Evolutionary conservation across 1,140 invertebrate genomes (phyloP).

Genomic region (Leptinotarsa undecemlineata): DNA sequence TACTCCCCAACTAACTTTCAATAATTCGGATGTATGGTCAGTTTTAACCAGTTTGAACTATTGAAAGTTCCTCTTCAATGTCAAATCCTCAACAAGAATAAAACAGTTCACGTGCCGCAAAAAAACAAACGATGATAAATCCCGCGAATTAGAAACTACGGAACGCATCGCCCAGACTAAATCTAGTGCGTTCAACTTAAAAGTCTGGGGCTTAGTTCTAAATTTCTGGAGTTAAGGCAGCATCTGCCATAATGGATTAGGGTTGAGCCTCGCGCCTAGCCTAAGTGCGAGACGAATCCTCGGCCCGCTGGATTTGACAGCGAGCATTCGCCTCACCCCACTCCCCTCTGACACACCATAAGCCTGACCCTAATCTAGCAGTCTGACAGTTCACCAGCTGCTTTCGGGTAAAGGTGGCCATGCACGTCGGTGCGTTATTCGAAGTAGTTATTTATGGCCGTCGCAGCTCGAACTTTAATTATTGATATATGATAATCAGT

Average conservation of each 20-base stretch:
- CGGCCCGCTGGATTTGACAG: constrained; percentile 47
- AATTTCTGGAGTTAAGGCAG: constrained; percentile 44
- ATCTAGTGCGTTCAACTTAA: constrained; percentile 16
- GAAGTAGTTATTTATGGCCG: constrained; percentile 39
- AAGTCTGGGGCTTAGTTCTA: constrained; percentile 33
- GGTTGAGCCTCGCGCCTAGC: constrained; percentile 46
- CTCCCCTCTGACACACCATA: constrained; percentile 39
- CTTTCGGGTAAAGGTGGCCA: constrained; percentile 42
- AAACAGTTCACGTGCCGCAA: too few relatives aligned
- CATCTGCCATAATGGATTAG: constrained; percentile 54
- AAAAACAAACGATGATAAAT: too few relatives aligned
- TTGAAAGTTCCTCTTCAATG: too few relatives aligned
- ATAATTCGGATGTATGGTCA: too few relatives aligned
- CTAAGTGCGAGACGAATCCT: constrained; percentile 49
- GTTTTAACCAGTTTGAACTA: too few relatives aligned
- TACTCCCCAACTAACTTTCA: too few relatives aligned
- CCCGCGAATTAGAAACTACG: neutral
- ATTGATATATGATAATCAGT: constrained; percentile 23
- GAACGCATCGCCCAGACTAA: neutral
- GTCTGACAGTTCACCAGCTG: constrained; percentile 53
- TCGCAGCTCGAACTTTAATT: constrained; percentile 3
- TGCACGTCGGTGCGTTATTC: constrained; percentile 32
- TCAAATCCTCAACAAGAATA: too few relatives aligned
- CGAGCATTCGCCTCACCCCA: constrained; percentile 39
- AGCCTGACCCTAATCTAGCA: constrained; percentile 52